Evolutionary conservation across 2,888 invertebrate species (phyloP).

Genomic region (Lamellibrachia columna): DNA sequence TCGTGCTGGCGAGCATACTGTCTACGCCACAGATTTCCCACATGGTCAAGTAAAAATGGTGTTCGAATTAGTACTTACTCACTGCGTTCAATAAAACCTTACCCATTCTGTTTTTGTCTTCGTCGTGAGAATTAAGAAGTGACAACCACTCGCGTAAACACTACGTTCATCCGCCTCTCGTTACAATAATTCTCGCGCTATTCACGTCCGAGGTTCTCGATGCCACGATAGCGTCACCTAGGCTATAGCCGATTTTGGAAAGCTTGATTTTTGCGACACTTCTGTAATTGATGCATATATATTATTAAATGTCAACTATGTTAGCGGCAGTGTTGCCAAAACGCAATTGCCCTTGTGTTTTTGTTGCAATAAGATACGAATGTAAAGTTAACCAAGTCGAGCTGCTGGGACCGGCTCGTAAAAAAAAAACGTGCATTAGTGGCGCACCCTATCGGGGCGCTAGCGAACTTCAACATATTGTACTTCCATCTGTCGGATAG

Average conservation of each 20-base stretch:
- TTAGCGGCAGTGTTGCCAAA: background rate
- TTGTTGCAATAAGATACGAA: background rate
- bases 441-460: background rate
- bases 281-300: background rate
- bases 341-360: background rate
- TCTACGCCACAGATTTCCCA: background rate
- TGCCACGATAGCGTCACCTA: background rate
- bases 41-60: background rate
- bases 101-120: background rate
- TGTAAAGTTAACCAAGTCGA: background rate
- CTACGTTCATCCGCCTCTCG: background rate
- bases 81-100: background rate
- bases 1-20: background rate
- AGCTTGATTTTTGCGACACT: background rate
- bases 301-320: background rate
- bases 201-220: background rate
- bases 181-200: background rate
- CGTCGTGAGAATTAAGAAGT: background rate
- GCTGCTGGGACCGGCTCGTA: background rate
- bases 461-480: background rate
- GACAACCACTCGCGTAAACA: constrained; percentile 16
- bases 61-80: background rate
- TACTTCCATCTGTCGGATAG: background rate
- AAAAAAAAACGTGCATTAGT: background rate
- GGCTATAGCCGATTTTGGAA: background rate